Evolutionary conservation across 2,888 invertebrate species (phyloP).

Genomic region (Hermodice carunculata): DNA sequence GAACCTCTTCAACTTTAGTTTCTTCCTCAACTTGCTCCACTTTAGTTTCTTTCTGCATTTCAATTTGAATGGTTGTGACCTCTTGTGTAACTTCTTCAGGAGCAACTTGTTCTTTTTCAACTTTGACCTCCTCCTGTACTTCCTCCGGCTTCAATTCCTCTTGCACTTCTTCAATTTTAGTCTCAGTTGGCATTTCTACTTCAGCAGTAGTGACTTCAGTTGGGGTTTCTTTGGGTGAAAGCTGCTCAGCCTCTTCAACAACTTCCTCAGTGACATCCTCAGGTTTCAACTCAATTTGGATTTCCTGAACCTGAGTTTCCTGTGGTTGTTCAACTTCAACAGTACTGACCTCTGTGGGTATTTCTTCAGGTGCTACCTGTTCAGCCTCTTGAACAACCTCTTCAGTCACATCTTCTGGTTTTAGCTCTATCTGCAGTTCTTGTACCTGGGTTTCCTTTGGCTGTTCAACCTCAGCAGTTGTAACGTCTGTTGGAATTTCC

Average conservation of each 20-base stretch:
- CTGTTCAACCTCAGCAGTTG: conserved; percentile 13
- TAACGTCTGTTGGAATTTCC: conserved; percentile 5
- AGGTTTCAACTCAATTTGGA: background rate
- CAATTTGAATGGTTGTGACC: no score
- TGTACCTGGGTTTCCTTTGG: conserved; percentile 16
- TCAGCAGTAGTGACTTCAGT: conserved; percentile 12
- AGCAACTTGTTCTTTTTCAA: no score
- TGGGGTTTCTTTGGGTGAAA: conserved; percentile 7
- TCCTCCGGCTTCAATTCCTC: background rate
- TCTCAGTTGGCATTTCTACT: conserved; percentile 11
- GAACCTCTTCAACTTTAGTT: no score
- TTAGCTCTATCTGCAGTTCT: background rate
- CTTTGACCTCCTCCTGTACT: no score
- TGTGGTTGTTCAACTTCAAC: no score
- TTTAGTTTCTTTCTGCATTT: background rate
- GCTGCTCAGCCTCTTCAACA: no score
- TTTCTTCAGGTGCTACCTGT: no score
- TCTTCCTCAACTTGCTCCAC: background rate
- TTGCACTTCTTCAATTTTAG: conserved; percentile 6
- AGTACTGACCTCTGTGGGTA: no score
- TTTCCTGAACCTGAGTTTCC: background rate
- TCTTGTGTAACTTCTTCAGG: no score
- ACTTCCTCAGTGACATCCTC: no score
- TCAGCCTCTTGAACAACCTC: no score
- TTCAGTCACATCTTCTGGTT: no score